Evolutionary conservation across 2,797 vertebrate genomes (phyloP), one percentile per base, ranked within the genome.

Genomic region (Sylvia borin): DNA sequence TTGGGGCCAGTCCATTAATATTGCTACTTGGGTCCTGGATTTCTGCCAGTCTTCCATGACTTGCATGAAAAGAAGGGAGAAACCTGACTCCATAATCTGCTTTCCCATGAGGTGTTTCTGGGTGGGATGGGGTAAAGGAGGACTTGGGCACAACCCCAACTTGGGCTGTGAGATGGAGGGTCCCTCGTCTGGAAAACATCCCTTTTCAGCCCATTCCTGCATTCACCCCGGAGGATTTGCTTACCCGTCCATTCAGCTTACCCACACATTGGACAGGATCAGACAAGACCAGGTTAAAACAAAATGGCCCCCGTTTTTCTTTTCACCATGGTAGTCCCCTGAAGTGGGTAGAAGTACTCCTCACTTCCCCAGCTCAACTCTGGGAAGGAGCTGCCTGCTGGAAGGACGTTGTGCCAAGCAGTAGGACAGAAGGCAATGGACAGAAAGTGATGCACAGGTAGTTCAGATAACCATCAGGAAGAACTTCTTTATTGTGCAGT

Each of bases 71-170:
- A 58, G 53, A 84, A 65, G 8, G 18, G 64, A 40, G 64, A 62
- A 85, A n/a, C 8, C 12, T 2, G 2, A 19, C 57, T 73, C 11
- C 0, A 0, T 54, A 45, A 60, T 24, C 40, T 85, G 27, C 7
- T 22, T 95, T 34, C 22, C 14, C 11, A 3, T 3, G 4, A 73
- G n/a, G 5, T 58, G 16, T 64, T 18, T 54, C 32, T 6, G 1
- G 11, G 8, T 4, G 1, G 15, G 16, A 32, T 7, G 4, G 20
- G 26, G 18, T 6, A 88, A 71, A 71, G 50, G 31, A 85, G 10
- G 8, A n/a, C 19, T 79, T 82, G 12, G 4, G 24, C 38, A 58
- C 32, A 77, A 20, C 29, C 4, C 19, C 26, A 65, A 9, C 4
- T 0, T 2, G 5, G 42, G 7, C n/a, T 89, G 29, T 79, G 47